Evolutionary conservation across 2,113 vertebrate genomes (phyloP).

Genomic region (Sialia sialis): DNA sequence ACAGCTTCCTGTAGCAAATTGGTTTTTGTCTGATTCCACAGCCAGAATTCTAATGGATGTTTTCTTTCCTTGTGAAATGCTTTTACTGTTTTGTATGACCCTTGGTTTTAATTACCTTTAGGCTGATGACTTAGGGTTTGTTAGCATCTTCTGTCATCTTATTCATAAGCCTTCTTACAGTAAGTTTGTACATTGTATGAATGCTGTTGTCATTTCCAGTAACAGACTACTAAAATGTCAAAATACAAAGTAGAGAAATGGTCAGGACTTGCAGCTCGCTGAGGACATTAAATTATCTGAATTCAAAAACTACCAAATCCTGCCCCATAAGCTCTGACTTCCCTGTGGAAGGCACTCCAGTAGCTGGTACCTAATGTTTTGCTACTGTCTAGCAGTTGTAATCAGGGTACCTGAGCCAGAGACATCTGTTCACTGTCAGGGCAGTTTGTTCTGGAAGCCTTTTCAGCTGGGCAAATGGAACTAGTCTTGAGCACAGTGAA

Average conservation of each 20-base stretch:
- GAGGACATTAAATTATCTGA: background rate
- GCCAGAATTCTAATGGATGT: background rate
- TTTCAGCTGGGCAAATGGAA: background rate
- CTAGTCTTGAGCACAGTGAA: background rate
- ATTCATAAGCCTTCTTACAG: background rate
- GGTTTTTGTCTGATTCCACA: background rate
- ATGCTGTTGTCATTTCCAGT: background rate
- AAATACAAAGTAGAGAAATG: background rate
- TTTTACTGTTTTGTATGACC: background rate
- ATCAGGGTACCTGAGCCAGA: background rate
- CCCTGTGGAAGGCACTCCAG: background rate
- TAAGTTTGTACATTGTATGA: background rate
- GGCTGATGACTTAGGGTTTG: background rate
- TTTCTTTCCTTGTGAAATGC: background rate
- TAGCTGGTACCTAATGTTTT: background rate
- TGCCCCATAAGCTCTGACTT: background rate
- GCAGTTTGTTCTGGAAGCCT: background rate
- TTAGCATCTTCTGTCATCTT: background rate
- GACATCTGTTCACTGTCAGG: background rate
- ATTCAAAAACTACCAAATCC: rapidly evolving
- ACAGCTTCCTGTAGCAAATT: background rate
- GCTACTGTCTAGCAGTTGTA: background rate
- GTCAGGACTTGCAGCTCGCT: background rate
- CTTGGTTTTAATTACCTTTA: background rate
- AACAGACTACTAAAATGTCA: background rate